Evolutionary conservation across 2,113 vertebrate genomes (phyloP).

Genomic region (Xenus cinereus): DNA sequence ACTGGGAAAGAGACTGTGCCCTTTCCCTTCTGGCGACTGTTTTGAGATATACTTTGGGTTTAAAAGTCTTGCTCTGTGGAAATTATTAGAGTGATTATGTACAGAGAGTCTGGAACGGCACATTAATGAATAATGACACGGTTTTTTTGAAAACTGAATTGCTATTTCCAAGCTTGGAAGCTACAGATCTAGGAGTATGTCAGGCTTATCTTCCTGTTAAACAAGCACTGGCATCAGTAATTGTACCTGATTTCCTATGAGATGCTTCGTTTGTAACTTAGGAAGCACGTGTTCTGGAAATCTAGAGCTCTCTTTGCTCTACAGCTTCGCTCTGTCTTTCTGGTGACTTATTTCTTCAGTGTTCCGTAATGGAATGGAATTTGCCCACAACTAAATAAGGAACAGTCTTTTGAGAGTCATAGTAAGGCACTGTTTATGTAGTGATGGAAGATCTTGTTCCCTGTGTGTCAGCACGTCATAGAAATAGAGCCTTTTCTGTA

Average conservation of each 20-base stretch:
- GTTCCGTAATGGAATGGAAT: not conserved
- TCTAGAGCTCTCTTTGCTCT: not conserved
- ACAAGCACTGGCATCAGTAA: fast-evolving
- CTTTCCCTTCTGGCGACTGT: not conserved
- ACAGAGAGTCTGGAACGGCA: not conserved
- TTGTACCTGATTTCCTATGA: not conserved
- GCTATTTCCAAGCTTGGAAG: not conserved
- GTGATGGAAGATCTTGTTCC: not conserved
- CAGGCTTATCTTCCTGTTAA: not conserved
- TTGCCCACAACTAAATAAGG: not conserved
- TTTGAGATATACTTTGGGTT: not conserved
- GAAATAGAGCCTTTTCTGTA: not conserved
- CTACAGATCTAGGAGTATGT: not conserved
- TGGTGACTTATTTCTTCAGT: not conserved
- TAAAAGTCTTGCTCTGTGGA: not conserved
- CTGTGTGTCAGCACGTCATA: not conserved
- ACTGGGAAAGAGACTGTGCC: not conserved
- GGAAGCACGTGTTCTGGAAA: not conserved
- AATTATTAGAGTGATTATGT: not conserved
- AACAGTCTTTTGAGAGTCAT: not conserved
- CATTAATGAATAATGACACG: fast-evolving
- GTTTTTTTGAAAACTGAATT: not conserved
- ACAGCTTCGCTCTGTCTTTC: not conserved
- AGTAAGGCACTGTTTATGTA: not conserved
- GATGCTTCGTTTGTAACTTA: not conserved